Evolutionary conservation across 2,113 vertebrate genomes (phyloP).

Genomic region (Zootoca vivipara): DNA sequence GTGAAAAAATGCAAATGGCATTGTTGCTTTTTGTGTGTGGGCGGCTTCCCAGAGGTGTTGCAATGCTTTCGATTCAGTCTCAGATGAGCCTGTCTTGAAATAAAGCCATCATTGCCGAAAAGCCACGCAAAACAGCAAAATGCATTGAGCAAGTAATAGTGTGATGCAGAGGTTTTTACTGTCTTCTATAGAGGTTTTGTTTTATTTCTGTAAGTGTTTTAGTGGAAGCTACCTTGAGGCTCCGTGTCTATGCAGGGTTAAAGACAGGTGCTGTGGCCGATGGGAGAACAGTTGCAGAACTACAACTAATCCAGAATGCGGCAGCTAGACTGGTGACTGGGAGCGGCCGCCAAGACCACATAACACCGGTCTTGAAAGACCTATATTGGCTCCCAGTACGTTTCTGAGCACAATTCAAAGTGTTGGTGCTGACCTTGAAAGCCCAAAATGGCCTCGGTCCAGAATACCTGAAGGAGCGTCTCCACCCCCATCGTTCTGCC

Average conservation of each 20-base stretch:
- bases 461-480: no score
- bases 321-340: no score
- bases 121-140: not conserved
- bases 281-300: not conserved
- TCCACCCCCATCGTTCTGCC: no score
- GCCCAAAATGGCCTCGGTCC: no score
- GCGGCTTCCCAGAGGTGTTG: no score
- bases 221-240: not conserved
- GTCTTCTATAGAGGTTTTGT: not conserved
- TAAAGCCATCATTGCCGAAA: not conserved
- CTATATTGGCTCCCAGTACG: no score
- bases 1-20: not conserved
- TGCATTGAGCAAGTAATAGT: not conserved
- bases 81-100: not conserved
- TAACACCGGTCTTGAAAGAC: no score
- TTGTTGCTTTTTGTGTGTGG: no score
- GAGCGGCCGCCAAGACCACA: no score
- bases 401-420: no score
- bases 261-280: not conserved
- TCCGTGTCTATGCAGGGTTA: not conserved
- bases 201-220: not conserved
- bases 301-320: no score
- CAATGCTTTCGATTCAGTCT: not conserved
- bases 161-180: not conserved
- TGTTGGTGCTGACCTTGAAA: no score